Conservation (phyloP, 2,797 vertebrate genomes). For the Spinus olivaceus region DNA sequence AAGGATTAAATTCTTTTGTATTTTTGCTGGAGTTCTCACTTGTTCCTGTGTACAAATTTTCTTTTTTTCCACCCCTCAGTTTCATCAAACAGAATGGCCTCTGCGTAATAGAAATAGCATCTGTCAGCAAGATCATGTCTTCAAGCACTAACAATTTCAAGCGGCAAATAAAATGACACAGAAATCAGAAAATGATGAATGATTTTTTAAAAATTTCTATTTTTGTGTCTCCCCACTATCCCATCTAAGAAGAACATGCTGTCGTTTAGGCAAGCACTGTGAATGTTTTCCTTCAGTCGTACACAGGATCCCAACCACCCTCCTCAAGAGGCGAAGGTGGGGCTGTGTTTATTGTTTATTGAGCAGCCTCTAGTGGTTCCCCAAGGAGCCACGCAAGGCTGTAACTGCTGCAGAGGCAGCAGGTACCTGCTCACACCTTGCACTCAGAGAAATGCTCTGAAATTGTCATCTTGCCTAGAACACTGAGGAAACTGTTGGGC, state of each 20-base stretch:
- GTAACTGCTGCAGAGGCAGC: background rate
- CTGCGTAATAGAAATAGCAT: background rate
- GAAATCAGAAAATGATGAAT: background rate
- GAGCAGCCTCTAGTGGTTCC: constrained; percentile 44
- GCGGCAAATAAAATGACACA: background rate
- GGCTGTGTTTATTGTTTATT: background rate
- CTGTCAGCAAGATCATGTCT: background rate
- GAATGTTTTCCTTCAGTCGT: background rate
- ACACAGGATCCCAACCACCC: background rate
- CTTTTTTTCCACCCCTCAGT: background rate
- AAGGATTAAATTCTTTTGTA: background rate
- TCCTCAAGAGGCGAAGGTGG: background rate
- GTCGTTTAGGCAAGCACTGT: background rate
- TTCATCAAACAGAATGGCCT: background rate
- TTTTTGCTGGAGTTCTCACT: background rate
- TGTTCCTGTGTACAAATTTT: background rate
- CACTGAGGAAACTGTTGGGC: background rate
- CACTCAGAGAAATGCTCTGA: background rate
- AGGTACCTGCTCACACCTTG: background rate
- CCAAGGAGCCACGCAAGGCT: background rate
- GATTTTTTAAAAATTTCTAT: background rate
- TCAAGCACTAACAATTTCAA: background rate
- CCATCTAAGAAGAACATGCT: background rate
- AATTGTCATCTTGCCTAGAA: background rate
- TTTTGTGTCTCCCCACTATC: background rate